Evolutionary conservation across 53 echinoderm and acorn worm genomes (phyloP).

Genomic region (Hippasteria phrygiana): DNA sequence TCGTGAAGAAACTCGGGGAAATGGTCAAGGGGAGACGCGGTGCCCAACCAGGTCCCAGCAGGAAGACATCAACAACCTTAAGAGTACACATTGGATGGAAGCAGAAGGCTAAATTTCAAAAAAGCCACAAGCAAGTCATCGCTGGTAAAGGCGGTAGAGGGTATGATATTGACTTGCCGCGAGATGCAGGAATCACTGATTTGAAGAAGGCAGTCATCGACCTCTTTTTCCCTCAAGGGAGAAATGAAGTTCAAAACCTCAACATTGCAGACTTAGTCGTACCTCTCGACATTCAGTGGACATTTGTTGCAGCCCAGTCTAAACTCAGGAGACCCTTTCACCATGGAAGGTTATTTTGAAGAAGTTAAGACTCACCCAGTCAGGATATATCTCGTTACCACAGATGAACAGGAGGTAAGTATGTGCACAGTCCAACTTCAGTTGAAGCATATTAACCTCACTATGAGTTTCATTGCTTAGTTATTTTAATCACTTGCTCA

Average conservation of each 20-base stretch:
- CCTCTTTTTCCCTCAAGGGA: not conserved
- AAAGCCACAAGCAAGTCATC: not conserved
- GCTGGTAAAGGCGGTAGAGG: not conserved
- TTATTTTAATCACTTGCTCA: not conserved
- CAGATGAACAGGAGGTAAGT: not conserved
- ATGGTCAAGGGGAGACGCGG: constrained; percentile 22
- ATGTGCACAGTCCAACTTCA: not conserved
- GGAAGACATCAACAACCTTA: not conserved
- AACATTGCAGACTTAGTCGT: not conserved
- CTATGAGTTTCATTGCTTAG: no score
- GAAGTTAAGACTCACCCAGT: constrained; percentile 5
- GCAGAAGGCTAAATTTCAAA: not conserved
- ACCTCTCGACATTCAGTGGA: not conserved
- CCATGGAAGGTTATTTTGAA: not conserved
- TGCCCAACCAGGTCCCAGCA: not conserved
- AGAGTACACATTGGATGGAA: constrained; percentile 1
- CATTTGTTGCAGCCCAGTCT: not conserved
- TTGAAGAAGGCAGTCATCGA: not conserved
- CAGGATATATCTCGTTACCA: not conserved
- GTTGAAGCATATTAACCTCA: no score
- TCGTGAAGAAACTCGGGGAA: not conserved
- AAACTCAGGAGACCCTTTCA: not conserved
- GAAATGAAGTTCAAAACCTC: not conserved
- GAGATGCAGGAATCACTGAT: not conserved
- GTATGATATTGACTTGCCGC: not conserved